A percentile compares a stretch with the other conserved stretches of the same genome.
These are phyloP conservation scores for Tichodroma muraria DNA, from an alignment of 2,113 vertebrate genomes.

Conservation along the genomic window DNA sequence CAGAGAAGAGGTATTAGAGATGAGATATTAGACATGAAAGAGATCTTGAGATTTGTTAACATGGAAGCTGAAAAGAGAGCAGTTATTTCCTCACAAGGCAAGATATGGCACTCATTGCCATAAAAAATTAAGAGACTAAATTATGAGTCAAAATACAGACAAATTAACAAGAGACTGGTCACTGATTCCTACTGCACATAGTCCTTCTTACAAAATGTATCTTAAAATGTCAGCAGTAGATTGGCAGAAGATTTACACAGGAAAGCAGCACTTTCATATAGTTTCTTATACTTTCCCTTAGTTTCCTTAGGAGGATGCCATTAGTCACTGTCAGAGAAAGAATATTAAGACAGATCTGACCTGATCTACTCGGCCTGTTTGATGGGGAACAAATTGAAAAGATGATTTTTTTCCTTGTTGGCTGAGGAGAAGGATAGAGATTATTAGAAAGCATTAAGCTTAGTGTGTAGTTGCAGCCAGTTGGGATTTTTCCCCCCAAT, in stretches of 20 bases:
- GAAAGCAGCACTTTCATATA: background rate
- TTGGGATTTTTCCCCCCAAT: rapidly evolving
- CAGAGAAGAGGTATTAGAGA: background rate
- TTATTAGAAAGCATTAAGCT: background rate
- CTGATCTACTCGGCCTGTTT: background rate
- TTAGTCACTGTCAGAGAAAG: background rate
- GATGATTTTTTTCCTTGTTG: background rate
- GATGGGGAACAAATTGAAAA: background rate
- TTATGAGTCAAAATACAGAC: background rate
- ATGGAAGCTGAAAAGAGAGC: background rate
- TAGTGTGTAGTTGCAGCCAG: background rate
- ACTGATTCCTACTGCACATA: background rate
- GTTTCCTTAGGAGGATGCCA: background rate
- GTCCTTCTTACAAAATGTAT: background rate
- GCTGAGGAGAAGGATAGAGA: background rate
- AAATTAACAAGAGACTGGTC: background rate
- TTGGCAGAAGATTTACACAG: background rate
- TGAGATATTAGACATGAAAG: background rate
- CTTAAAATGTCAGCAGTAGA: background rate
- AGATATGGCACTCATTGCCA: background rate
- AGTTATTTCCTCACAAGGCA: background rate
- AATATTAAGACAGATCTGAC: background rate
- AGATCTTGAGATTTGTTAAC: background rate
- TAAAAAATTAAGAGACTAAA: background rate
- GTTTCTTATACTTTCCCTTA: background rate